Percentiles rank a stretch among this genome's conserved stretches.
These are phyloP conservation scores for Pogonocherus hispidulus DNA, from an alignment of 2,888 invertebrate species.

Conservation along the genomic window DNA sequence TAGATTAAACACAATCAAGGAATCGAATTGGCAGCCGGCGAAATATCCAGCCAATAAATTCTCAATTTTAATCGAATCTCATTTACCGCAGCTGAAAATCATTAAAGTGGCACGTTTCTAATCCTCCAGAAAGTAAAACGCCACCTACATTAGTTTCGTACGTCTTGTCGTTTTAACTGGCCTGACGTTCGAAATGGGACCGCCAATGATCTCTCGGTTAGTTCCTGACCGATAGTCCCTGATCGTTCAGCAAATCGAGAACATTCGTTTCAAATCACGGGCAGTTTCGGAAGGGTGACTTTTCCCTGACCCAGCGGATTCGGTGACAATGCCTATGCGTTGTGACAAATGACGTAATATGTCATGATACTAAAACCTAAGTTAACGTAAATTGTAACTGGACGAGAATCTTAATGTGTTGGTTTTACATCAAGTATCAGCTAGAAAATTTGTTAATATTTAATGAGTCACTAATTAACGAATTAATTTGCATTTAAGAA, in stretches of 20 bases:
- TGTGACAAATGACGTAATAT: constrained; percentile 2
- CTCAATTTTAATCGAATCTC: constrained; percentile 30
- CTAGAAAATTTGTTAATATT: too few species aligned
- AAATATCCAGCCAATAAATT: constrained; percentile 27
- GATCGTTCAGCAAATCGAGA: constrained; percentile 57
- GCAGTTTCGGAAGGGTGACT: constrained; percentile 41
- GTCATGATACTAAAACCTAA: neutral
- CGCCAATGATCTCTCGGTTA: constrained; percentile 29
- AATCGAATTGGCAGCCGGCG: constrained; percentile 18
- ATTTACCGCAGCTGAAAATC: constrained; percentile 33
- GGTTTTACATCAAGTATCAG: too few species aligned
- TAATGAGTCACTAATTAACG: too few species aligned
- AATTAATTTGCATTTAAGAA: too few species aligned
- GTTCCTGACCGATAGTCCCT: constrained; percentile 34
- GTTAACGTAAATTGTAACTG: neutral
- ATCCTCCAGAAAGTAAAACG: constrained; percentile 40
- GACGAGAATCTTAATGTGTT: too few species aligned
- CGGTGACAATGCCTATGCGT: constrained; percentile 30
- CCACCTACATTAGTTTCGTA: constrained; percentile 43
- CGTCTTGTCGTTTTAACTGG: constrained; percentile 35
- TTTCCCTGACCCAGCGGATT: constrained; percentile 43
- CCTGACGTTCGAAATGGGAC: constrained; percentile 27
- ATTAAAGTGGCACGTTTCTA: constrained; percentile 48
- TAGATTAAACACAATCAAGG: constrained; percentile 11
- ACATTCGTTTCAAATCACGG: constrained; percentile 59